These are phyloP conservation scores for Nephrotoma appendiculata DNA, from an alignment of 2,888 invertebrate species.

Conservation along the genomic window DNA sequence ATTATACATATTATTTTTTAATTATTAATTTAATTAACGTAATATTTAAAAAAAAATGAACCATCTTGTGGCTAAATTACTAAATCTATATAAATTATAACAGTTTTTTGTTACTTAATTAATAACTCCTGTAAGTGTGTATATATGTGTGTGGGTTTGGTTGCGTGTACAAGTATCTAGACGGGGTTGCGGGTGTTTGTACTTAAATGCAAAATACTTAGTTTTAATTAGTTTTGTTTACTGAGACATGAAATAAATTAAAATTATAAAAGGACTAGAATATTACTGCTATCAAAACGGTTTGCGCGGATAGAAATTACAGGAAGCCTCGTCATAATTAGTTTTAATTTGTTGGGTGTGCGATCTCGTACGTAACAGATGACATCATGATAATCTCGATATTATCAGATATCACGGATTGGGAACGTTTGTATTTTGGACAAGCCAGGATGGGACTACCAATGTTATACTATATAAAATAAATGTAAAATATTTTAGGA, in stretches of 20 bases:
- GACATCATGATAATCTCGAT: background rate
- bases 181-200: background rate
- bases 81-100: background rate
- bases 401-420: background rate
- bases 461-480: background rate
- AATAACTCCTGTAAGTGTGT: background rate
- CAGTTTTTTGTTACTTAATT: background rate
- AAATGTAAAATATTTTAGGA: background rate
- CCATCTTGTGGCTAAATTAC: background rate
- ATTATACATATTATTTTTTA: background rate
- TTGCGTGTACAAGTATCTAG: too few relatives aligned
- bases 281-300: background rate
- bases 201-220: background rate
- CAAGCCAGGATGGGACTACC: background rate
- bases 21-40: background rate
- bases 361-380: background rate
- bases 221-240: background rate
- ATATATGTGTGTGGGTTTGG: background rate
- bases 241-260: background rate
- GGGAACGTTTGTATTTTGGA: background rate
- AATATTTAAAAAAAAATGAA: background rate
- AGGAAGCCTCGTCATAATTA: background rate
- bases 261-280: background rate
- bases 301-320: background rate
- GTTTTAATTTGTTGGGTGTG: background rate